phyloP scores from a whole-genome alignment of 2,797 vertebrate species.

The Ataeniobius toweri region DNA sequence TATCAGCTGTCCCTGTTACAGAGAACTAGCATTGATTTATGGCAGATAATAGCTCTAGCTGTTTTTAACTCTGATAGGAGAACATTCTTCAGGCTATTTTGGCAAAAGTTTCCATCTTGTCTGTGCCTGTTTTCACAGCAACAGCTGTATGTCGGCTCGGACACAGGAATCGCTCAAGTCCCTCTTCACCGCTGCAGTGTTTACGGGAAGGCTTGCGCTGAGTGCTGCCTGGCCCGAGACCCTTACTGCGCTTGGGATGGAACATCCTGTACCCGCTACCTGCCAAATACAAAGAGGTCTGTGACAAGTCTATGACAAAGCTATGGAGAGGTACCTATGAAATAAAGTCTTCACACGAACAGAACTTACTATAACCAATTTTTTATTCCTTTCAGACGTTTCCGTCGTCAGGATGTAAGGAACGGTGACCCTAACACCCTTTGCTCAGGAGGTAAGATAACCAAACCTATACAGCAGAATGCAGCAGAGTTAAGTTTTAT shows the following conservation, averaged over 20 bases:
- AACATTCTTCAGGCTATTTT: background rate
- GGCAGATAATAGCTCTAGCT: background rate
- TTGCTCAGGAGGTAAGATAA: slow-evolving; percentile 88
- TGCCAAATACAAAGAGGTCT: slow-evolving; percentile 91
- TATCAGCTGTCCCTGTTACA: background rate
- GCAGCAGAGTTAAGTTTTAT: background rate
- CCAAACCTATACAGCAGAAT: background rate
- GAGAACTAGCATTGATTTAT: slow-evolving; percentile 1
- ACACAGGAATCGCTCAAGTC: slow-evolving; percentile 86
- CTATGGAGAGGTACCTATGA: background rate
- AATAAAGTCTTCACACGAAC: background rate
- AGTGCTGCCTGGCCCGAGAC: slow-evolving; percentile 94
- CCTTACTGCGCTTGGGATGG: slow-evolving; percentile 96
- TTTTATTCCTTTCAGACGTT: slow-evolving; percentile 81
- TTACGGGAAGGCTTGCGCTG: slow-evolving; percentile 91
- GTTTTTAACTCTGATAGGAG: background rate
- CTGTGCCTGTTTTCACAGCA: slow-evolving; percentile 79
- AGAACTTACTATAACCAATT: background rate
- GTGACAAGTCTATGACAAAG: slow-evolving; percentile 3
- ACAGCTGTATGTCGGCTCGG: slow-evolving; percentile 91
- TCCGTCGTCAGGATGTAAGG: slow-evolving; percentile 92
- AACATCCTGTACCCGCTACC: slow-evolving; percentile 88
- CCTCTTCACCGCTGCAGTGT: slow-evolving; percentile 89
- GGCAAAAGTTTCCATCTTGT: background rate
- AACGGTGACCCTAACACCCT: slow-evolving; percentile 92